phyloP scores from a whole-genome alignment of 2,113 vertebrate species.

The Eubucco bourcierii region DNA sequence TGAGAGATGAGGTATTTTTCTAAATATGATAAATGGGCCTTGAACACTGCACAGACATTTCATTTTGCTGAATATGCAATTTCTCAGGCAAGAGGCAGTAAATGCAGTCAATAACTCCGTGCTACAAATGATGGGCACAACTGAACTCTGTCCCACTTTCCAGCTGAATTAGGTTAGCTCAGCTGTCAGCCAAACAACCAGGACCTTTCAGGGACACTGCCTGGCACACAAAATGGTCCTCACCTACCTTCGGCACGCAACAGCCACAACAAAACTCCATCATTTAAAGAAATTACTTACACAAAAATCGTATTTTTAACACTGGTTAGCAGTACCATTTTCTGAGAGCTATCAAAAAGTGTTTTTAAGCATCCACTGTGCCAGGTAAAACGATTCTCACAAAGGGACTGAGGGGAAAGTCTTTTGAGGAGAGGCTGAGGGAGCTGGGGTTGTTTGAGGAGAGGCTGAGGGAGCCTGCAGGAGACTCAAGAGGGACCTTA shows the following conservation, averaged over 20 bases:
- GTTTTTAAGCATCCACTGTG: neutral
- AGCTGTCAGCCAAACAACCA: neutral
- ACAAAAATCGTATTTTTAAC: neutral
- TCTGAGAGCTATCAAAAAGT: neutral
- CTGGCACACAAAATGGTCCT: neutral
- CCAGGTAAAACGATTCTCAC: too few species aligned
- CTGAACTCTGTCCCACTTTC: constrained; percentile 34
- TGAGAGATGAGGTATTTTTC: neutral
- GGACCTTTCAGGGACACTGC: neutral
- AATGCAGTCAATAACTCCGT: neutral
- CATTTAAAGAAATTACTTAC: neutral
- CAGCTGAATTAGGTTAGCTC: neutral
- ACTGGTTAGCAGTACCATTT: neutral
- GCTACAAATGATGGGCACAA: neutral
- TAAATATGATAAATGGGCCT: neutral
- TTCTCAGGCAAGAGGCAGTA: neutral
- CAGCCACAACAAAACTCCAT: neutral
- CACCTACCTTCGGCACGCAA: neutral
- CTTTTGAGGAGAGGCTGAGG: too few species aligned
- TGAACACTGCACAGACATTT: neutral
- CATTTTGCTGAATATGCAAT: neutral
- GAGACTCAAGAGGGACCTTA: too few species aligned
- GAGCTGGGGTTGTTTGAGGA: too few species aligned
- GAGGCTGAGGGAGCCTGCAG: too few species aligned
- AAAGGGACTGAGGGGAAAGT: too few species aligned